Evolutionary conservation across 2,888 invertebrate species (phyloP).

Genomic region (Panzeria rudis): DNA sequence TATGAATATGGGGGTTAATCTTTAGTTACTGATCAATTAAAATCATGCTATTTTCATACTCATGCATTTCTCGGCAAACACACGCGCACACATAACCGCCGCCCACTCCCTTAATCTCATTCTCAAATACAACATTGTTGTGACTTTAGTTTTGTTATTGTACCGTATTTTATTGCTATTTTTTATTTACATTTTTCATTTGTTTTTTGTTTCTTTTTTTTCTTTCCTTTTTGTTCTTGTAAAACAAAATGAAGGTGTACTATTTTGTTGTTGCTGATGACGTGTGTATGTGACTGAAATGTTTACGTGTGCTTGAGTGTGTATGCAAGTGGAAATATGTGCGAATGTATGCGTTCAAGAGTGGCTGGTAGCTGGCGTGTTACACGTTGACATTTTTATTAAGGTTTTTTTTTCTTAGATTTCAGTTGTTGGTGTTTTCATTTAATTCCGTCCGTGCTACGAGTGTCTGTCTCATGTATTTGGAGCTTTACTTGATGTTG

Average conservation of each 20-base stretch:
- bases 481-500: constrained; percentile 33
- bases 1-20: no score
- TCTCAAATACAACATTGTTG: constrained; percentile 46
- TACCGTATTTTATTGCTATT: constrained; percentile 22
- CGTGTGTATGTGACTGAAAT: background rate
- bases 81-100: background rate
- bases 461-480: constrained; percentile 54
- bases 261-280: constrained; percentile 22
- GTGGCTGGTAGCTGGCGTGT: constrained; percentile 29
- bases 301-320: background rate
- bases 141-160: constrained; percentile 37
- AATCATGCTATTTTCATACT: background rate
- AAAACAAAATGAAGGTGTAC: constrained; percentile 22
- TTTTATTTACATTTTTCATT: constrained; percentile 2
- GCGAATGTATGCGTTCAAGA: constrained; percentile 12
- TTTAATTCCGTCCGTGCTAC: constrained; percentile 41
- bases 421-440: constrained; percentile 43
- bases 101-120: background rate
- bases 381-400: constrained; percentile 33
- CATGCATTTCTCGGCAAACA: background rate
- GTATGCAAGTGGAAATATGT: constrained; percentile 5
- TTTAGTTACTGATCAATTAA: constrained; percentile 27
- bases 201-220: background rate
- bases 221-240: background rate
- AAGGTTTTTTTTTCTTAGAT: background rate